Conservation (phyloP, 1,140 invertebrate genomes). For the Philaenus spumarius region DNA sequence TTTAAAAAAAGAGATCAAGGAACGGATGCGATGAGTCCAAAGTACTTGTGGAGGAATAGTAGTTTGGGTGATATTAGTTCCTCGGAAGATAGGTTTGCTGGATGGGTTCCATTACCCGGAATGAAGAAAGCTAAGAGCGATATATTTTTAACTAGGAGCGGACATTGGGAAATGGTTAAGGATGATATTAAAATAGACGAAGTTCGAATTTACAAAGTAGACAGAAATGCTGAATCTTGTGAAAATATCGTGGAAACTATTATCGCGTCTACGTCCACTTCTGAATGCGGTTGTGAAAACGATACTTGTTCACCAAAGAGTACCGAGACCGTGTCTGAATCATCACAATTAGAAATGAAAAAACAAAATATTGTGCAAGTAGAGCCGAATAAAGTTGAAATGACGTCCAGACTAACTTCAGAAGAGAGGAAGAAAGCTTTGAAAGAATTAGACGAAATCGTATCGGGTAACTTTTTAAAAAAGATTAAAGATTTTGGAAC, state of each 20-base stretch:
- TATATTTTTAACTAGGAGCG: slow-evolving; percentile 24
- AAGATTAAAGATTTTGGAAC: slow-evolving; percentile 18
- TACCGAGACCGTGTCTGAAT: slow-evolving; percentile 8
- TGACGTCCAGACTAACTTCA: slow-evolving; percentile 34
- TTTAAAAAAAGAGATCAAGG: slow-evolving; percentile 9
- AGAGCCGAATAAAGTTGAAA: slow-evolving; percentile 3
- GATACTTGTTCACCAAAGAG: slow-evolving; percentile 17
- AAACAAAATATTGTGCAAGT: background rate
- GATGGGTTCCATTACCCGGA: slow-evolving; percentile 23
- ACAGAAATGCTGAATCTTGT: slow-evolving; percentile 14
- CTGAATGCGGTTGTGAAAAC: slow-evolving; percentile 24
- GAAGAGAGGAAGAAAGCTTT: slow-evolving; percentile 45
- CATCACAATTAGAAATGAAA: background rate
- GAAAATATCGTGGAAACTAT: slow-evolving; percentile 16
- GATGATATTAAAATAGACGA: slow-evolving; percentile 2
- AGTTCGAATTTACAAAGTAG: slow-evolving; percentile 7
- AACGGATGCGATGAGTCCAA: slow-evolving; percentile 16
- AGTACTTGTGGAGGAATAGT: background rate
- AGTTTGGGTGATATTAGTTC: slow-evolving; percentile 12
- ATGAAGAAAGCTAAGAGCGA: slow-evolving; percentile 27
- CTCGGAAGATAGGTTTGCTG: background rate
- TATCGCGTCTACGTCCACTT: slow-evolving; percentile 23
- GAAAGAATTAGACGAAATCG: slow-evolving; percentile 46
- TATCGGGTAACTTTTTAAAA: slow-evolving; percentile 22
- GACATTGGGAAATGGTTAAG: slow-evolving; percentile 20